A percentile compares a stretch with the other conserved stretches of the same genome.
These are phyloP conservation scores for Propithecus coquereli DNA, from an alignment of 2,113 vertebrate species.

Conservation along the genomic window DNA sequence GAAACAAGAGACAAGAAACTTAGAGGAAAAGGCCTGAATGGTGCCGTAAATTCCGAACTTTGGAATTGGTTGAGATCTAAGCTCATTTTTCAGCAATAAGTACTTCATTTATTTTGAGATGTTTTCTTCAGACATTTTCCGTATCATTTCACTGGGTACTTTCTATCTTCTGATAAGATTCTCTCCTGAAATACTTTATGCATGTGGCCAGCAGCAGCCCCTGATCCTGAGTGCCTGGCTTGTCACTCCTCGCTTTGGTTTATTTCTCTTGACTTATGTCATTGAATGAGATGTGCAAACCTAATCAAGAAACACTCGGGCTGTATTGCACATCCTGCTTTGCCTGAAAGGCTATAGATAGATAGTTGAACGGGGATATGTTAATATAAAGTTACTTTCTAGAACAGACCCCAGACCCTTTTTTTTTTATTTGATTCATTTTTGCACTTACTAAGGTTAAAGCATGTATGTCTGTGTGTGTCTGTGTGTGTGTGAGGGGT, in stretches of 20 bases:
- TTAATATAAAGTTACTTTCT: constrained; percentile 68
- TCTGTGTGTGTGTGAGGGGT: background rate
- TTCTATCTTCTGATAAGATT: constrained; percentile 59
- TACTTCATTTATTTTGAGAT: constrained; percentile 79
- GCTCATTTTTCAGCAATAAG: constrained; percentile 83
- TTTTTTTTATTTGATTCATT: background rate
- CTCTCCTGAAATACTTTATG: constrained; percentile 23
- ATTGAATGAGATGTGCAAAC: constrained; percentile 56
- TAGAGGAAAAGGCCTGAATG: constrained; percentile 73
- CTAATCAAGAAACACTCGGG: constrained; percentile 65
- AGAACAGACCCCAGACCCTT: background rate
- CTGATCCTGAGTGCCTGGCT: constrained; percentile 1
- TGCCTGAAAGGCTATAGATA: constrained; percentile 73
- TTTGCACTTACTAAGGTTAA: background rate
- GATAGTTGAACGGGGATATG: constrained; percentile 57
- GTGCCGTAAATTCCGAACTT: constrained; percentile 82
- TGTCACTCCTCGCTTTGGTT: background rate
- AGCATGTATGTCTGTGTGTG: background rate
- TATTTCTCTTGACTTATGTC: constrained; percentile 33
- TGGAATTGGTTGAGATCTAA: constrained; percentile 75
- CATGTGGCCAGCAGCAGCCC: constrained; percentile 60
- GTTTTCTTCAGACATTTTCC: constrained; percentile 70
- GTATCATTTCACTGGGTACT: constrained; percentile 65
- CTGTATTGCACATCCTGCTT: constrained; percentile 54
- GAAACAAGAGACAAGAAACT: constrained; percentile 82